Evolutionary conservation across 1,140 invertebrate species (phyloP), one percentile per base, ranked within the genome.

Genomic region (Telenomus remus): DNA sequence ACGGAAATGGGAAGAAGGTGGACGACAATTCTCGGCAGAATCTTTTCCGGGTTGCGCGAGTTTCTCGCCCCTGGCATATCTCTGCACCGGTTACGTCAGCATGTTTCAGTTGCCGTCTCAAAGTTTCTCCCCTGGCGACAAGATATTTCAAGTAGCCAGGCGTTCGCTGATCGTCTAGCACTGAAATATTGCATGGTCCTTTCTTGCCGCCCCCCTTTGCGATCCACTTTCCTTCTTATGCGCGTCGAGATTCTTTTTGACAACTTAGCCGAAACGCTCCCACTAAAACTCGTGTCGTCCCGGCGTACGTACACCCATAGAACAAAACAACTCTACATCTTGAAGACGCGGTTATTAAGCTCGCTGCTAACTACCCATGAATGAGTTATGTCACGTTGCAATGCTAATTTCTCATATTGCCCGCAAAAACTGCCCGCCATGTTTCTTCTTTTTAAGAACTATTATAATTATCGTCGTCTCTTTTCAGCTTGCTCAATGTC

Each of bases 111-210:
- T 82, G 61, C 81, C 76, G 79, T 81, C 82, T 77, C 78, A 82
- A 85, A 84, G 80, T 81, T 85, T 85, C 76, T 83, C 79, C 78
- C 77, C 77, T 66, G 84, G 84, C 84, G 82, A 84, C 84, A 81
- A 86, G 83, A 85, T 85, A 86, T 85, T 85, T 86, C 85, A 85
- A 86, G 83, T 86, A 82, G 83, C 81, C 70, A 78, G 75, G 75
- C 61, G 61, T 64, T 63, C 73, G 71, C 79, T 79, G 82, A 85
- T 85, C 83, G 82, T 83, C 79, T 79, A 78, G 79, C 80, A 78
- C 77, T 85, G 82, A 86, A 85, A 85, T 86, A 86, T 86, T 86
- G 83, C 79, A 85, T 81, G 80, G 76, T 71, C 80, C 82, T 82
- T 85, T 83, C 81, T 86, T n/a, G 10, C 47, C n/a, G 43, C 15